Evolutionary conservation across 2,797 vertebrate species (phyloP).

Genomic region (Sebastes nivosus): DNA sequence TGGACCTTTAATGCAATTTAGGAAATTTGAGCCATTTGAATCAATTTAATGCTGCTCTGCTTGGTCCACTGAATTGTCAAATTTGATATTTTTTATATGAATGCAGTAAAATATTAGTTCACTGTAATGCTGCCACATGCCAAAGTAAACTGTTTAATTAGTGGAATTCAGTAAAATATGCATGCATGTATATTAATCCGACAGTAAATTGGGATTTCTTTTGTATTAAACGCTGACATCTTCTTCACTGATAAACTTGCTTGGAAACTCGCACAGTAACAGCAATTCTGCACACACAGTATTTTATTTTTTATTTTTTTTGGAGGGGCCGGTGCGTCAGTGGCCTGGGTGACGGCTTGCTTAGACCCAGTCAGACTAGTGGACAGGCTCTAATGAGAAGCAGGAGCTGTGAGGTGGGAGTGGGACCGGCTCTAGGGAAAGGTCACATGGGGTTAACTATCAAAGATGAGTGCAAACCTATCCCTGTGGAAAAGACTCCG

Average conservation of each 20-base stretch:
- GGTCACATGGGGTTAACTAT: constrained; percentile 85
- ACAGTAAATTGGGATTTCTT: constrained; percentile 11
- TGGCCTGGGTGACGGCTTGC: constrained; percentile 60
- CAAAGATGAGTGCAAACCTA: constrained; percentile 88
- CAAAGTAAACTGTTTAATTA: constrained; percentile 9
- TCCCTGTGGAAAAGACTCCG: constrained; percentile 83
- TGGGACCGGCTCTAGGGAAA: constrained; percentile 71
- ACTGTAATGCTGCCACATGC: background rate
- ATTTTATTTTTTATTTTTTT: constrained; percentile 5
- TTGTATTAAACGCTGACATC: background rate
- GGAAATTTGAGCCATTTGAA: background rate
- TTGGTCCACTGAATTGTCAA: background rate
- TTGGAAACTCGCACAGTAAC: constrained; percentile 13
- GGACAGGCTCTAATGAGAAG: constrained; percentile 85
- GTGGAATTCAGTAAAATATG: background rate
- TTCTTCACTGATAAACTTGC: constrained; percentile 27
- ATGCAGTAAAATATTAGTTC: background rate
- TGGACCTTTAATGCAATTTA: background rate
- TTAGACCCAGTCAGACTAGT: constrained; percentile 57
- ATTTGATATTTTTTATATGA: background rate
- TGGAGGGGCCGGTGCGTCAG: constrained; percentile 24
- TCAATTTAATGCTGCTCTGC: background rate
- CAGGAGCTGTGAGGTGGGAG: constrained; percentile 81
- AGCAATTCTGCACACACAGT: background rate
- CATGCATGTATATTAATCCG: background rate